Evolutionary conservation across 2,797 vertebrate species (phyloP), one percentile per base, ranked within the genome.

Genomic region (Sphenopsis melanotis): DNA sequence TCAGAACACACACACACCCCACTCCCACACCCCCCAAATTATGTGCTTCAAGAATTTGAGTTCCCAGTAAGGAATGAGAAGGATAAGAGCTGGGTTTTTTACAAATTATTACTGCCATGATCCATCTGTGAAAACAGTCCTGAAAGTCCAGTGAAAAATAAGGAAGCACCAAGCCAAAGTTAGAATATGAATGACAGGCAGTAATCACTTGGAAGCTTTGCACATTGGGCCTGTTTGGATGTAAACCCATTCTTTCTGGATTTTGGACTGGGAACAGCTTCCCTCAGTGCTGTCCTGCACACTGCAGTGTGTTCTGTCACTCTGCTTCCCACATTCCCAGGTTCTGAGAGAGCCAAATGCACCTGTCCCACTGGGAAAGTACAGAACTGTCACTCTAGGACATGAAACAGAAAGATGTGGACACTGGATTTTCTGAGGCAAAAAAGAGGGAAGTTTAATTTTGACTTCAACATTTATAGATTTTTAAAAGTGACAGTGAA

Each of bases 81-180:
- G 12, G 32, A 26, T 5, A 50, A 93, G 26, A 69, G n/a, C 29
- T 22, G 18, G 0, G 0, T 42, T 65, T 78, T 75, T 26, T 44
- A 63, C 32, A 74, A 53, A 22, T 26, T 0, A 32, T 57, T 77
- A 42, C 17, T 80, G n/a, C 12, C 37, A n/a, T 27, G 15, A 77
- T 53, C 53, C 3, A 3, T 49, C 39, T 66, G 55, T 65, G 68
- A 87, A 84, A 72, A 82, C 1, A 92, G 15, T 34, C 20, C 39
- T 57, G 39, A 46, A 29, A 60, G 27, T 79, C 30, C 60, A 36
- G 32, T 37, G 53, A 42, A 66, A 90, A 71, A n/a, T 3, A 41
- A 36, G 60, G 61, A 68, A 39, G 36, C 19, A 34, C 39, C 69
- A 72, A 68, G 11, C 20, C 75, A 41, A 92, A 94, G 29, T 52